Evolutionary conservation across 2,797 vertebrate species (phyloP).

Genomic region (Tiaroga cobitis): DNA sequence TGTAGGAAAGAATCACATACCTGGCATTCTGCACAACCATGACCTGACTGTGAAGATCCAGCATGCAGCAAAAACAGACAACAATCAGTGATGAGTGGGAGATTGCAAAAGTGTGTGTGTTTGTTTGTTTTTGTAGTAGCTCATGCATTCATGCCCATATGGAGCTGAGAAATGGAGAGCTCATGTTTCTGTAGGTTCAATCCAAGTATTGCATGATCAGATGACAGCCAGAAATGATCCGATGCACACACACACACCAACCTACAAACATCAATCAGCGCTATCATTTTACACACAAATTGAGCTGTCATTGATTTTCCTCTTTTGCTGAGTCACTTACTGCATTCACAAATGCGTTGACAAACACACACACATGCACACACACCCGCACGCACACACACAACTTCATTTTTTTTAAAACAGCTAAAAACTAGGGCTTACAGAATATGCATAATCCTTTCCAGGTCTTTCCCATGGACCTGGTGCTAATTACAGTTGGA

Average conservation of each 20-base stretch:
- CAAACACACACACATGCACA: background rate
- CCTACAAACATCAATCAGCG: constrained; percentile 52
- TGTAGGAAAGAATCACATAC: constrained; percentile 83
- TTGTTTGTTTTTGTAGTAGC: constrained; percentile 59
- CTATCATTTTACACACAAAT: constrained; percentile 69
- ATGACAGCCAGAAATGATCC: constrained; percentile 47
- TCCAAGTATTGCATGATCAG: constrained; percentile 47
- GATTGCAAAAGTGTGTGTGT: constrained; percentile 60
- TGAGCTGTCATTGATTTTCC: constrained; percentile 69
- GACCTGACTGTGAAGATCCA: constrained; percentile 96
- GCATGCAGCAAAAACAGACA: constrained; percentile 85
- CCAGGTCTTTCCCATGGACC: constrained; percentile 5
- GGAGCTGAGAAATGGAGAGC: constrained; percentile 54
- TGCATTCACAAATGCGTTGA: constrained; percentile 10
- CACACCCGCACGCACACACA: background rate
- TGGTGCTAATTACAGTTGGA: constrained; percentile 28
- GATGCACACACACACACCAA: constrained; percentile 35
- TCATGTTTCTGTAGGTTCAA: constrained; percentile 47
- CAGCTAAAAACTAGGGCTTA: constrained; percentile 15
- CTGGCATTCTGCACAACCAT: constrained; percentile 99
- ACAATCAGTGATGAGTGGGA: constrained; percentile 77
- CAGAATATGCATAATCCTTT: constrained; percentile 24
- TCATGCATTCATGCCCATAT: constrained; percentile 61
- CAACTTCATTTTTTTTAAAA: background rate
- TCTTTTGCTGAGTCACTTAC: constrained; percentile 62